Conservation (phyloP, 2,797 vertebrate genomes). For the Esox masquinongy region DNA sequence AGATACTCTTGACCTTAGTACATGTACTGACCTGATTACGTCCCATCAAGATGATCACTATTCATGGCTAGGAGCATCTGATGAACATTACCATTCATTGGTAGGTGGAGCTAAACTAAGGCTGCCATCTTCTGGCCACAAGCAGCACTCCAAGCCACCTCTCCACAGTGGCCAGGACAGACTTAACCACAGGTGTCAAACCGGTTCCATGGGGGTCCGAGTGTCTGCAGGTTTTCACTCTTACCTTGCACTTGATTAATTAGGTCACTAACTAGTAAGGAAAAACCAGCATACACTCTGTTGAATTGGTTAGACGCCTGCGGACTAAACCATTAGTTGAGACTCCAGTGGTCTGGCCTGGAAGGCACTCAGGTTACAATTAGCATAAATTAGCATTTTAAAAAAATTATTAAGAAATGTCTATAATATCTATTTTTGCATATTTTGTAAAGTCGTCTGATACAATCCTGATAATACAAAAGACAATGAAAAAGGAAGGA, state of each 20-base stretch:
- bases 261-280: too few relatives aligned
- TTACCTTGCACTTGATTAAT: too few relatives aligned
- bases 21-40: too few relatives aligned
- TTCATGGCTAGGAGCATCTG: background rate
- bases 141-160: background rate
- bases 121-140: constrained; percentile 4
- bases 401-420: constrained; percentile 13
- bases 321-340: constrained; percentile 4
- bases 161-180: background rate
- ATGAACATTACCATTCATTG: background rate
- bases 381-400: constrained; percentile 16
- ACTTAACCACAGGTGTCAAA: background rate
- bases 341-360: constrained; percentile 13
- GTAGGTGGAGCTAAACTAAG: background rate
- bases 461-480: background rate
- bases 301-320: background rate
- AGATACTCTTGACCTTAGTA: too few relatives aligned
- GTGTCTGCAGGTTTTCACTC: too few relatives aligned
- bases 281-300: too few relatives aligned
- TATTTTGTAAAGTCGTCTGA: background rate
- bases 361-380: constrained; percentile 45
- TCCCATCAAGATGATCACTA: background rate
- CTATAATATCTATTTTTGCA: background rate
- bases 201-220: too few relatives aligned
- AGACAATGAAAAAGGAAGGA: constrained; percentile 15